A percentile compares a stretch with the other conserved stretches of the same genome.
These are phyloP conservation scores for Apotomis betuletana DNA, from an alignment of 2,888 invertebrate species.

Conservation along the genomic window DNA sequence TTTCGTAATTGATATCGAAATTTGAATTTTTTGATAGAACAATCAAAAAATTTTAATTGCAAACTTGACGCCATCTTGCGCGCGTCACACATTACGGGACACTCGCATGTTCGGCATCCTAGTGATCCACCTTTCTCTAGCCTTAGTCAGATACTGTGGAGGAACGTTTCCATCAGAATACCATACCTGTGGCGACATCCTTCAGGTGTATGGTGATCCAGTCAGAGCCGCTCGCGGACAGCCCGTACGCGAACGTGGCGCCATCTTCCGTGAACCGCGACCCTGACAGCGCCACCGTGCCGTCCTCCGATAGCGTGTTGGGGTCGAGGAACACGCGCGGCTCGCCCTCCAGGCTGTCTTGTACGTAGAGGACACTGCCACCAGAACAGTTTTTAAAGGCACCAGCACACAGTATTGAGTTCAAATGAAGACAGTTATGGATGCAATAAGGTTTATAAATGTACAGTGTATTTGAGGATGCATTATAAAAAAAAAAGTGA, in stretches of 20 bases:
- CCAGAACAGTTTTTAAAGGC: not conserved
- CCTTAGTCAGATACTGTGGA: too few species aligned
- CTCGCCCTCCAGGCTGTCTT: conserved; percentile 90
- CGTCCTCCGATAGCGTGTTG: conserved; percentile 95
- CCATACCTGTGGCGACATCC: conserved; percentile 86
- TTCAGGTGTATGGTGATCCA: conserved; percentile 96
- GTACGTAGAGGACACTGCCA: conserved; percentile 94
- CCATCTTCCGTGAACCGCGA: conserved; percentile 95
- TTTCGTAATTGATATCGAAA: too few species aligned
- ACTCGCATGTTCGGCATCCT: too few species aligned
- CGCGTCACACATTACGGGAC: too few species aligned
- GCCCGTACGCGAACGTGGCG: conserved; percentile 93
- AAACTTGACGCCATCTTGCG: too few species aligned
- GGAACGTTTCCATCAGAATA: not conserved
- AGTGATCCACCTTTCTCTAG: not conserved
- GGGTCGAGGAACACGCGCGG: conserved; percentile 96
- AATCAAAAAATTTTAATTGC: too few species aligned
- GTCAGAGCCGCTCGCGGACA: conserved; percentile 97
- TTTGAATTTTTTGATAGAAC: too few species aligned
- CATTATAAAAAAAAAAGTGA: too few species aligned
- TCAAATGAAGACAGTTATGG: too few species aligned
- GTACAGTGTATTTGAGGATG: too few species aligned
- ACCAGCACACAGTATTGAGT: not conserved
- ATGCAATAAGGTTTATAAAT: too few species aligned
- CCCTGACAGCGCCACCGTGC: conserved; percentile 91